Evolutionary conservation across 2,113 vertebrate species (phyloP).

Genomic region (cat (Felis catus)): F.catus_Fca126_mat1.0 CM031420.1:44665501-44666000

Average conservation of each 20-base stretch:
- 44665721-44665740: background rate
- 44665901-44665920: background rate
- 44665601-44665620: background rate
- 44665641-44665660: background rate
- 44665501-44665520: background rate
- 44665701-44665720: background rate
- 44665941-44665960: background rate
- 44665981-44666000: background rate
- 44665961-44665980: background rate
- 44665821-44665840: background rate
- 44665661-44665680: slow-evolving; percentile 13
- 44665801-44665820: too few relatives aligned
- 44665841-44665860: background rate
- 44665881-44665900: background rate
- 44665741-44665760: background rate
- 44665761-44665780: background rate
- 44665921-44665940: background rate
- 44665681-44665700: background rate
- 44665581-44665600: background rate
- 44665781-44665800: too few relatives aligned
- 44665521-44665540: background rate
- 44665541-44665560: background rate
- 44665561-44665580: background rate
- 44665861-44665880: background rate
- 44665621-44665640: slow-evolving; percentile 34